phyloP scores from a whole-genome alignment of 2,113 vertebrate genomes.

The Myiagra hebetior region DNA sequence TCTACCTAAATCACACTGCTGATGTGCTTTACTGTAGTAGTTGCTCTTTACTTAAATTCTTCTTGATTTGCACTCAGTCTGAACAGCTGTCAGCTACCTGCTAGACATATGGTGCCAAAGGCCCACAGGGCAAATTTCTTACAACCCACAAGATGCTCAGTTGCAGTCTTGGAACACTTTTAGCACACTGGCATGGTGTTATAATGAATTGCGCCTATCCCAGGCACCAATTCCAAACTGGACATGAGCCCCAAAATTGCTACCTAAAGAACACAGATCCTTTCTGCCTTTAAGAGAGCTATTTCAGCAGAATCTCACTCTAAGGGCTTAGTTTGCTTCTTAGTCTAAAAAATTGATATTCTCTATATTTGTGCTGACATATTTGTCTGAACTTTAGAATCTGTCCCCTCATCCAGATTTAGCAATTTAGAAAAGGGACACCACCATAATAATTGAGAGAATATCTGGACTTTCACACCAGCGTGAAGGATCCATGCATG shows the following conservation, averaged over 20 bases:
- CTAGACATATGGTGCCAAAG: constrained; percentile 42
- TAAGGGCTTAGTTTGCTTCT: neutral
- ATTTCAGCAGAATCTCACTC: neutral
- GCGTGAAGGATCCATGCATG: neutral
- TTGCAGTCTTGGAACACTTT: neutral
- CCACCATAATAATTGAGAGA: neutral
- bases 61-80: constrained; percentile 36
- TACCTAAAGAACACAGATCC: neutral
- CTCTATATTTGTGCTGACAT: neutral
- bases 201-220: neutral
- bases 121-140: neutral
- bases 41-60: constrained; percentile 40
- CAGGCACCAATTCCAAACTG: neutral
- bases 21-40: neutral
- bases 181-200: neutral
- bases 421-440: neutral
- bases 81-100: constrained; percentile 59
- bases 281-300: neutral
- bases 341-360: neutral
- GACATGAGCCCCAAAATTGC: neutral
- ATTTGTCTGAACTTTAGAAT: neutral
- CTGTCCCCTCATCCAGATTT: neutral
- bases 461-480: neutral
- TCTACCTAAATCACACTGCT: neutral
- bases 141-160: constrained; percentile 14